These are phyloP conservation scores for Chrysodeixis includens DNA, from an alignment of 2,888 invertebrate genomes.

Conservation along the genomic window DNA sequence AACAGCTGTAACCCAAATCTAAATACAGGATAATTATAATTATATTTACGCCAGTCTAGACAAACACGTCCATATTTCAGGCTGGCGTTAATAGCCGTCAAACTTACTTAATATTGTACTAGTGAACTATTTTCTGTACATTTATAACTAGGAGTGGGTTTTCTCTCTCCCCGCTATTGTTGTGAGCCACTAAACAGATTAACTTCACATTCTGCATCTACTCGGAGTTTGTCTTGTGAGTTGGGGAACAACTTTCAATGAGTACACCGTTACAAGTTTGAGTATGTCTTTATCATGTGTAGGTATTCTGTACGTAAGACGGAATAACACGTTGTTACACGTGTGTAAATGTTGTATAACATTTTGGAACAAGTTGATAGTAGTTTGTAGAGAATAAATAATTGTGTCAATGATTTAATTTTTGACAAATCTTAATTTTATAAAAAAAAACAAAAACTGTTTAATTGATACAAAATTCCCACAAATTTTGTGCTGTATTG, in stretches of 20 bases:
- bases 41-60: not conserved
- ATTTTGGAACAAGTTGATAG: too few species aligned
- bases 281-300: not conserved
- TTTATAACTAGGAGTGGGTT: not conserved
- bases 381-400: too few species aligned
- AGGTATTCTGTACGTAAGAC: not conserved
- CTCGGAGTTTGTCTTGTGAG: slow-evolving; percentile 10
- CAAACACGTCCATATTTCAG: not conserved
- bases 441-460: too few species aligned
- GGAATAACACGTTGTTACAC: not conserved
- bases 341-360: slow-evolving; percentile 8
- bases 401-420: too few species aligned
- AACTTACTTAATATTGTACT: not conserved
- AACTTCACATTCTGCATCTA: slow-evolving; percentile 23
- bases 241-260: not conserved
- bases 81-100: not conserved
- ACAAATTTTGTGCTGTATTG: too few species aligned
- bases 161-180: slow-evolving; percentile 23
- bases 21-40: too few species aligned
- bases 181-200: slow-evolving; percentile 35
- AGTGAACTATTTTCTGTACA: not conserved
- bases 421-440: too few species aligned
- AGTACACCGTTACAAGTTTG: not conserved
- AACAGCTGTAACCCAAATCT: too few species aligned
- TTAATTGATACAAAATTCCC: too few species aligned